phyloP scores from a whole-genome alignment of 2,888 invertebrate genomes.

The Folsomia manolachei region DNA sequence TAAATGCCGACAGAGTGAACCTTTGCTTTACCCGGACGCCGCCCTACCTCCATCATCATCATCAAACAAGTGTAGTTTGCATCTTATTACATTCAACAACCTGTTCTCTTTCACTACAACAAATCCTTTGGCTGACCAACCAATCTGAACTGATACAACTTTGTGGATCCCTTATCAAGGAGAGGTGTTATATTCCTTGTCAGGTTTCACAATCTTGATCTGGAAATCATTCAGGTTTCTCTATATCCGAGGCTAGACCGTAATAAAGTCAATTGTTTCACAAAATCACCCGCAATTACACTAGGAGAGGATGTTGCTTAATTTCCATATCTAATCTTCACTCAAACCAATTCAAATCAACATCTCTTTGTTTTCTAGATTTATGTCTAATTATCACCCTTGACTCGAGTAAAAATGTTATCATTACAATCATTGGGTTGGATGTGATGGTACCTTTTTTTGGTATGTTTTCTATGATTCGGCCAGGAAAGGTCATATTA shows the following conservation, averaged over 20 bases:
- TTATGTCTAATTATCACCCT: conserved; percentile 23
- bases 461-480: no score
- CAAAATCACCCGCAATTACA: conserved; percentile 11
- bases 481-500: no score
- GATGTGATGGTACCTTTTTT: no score
- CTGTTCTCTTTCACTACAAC: no score
- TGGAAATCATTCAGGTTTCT: no score
- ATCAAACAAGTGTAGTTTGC: conserved; percentile 2
- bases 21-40: conserved; percentile 14
- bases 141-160: no score
- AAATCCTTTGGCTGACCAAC: no score
- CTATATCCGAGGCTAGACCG: no score
- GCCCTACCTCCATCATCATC: conserved; percentile 10
- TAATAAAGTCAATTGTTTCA: conserved; percentile 11
- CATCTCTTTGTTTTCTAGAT: conserved; percentile 23
- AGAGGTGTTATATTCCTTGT: no score
- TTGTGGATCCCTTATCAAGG: no score
- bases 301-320: conserved; percentile 6
- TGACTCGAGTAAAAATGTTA: background rate
- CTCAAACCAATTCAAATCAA: conserved; percentile 8
- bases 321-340: conserved; percentile 20
- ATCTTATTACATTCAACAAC: background rate
- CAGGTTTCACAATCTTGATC: no score
- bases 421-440: background rate
- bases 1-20: conserved; percentile 14